phyloP scores from a whole-genome alignment of 2,797 vertebrate genomes.

The Agapornis canus region DNA sequence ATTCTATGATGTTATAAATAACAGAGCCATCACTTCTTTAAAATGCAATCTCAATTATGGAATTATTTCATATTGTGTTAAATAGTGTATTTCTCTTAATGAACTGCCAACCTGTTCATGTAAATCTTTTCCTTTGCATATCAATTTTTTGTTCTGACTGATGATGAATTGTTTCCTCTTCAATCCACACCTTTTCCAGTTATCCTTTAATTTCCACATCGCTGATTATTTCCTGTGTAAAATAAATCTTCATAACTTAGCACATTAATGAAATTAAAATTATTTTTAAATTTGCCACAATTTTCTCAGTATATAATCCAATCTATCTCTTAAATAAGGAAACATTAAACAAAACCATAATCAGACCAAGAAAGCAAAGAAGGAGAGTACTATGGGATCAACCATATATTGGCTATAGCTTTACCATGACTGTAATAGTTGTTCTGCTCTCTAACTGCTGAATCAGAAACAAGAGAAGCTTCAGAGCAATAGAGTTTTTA shows the following conservation, averaged over 20 bases:
- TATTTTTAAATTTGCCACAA: neutral
- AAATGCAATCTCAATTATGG: neutral
- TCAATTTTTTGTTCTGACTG: slow-evolving; percentile 14
- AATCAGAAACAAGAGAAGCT: neutral
- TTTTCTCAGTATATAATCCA: neutral
- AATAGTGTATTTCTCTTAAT: slow-evolving; percentile 15
- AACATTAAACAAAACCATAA: neutral
- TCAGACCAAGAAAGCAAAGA: neutral
- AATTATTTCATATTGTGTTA: neutral
- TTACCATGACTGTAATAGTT: neutral
- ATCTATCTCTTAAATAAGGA: neutral
- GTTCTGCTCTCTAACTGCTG: neutral
- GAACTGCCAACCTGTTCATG: neutral
- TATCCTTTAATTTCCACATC: neutral
- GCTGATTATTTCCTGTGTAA: neutral
- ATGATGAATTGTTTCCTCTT: neutral
- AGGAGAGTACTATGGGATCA: neutral
- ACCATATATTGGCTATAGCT: neutral
- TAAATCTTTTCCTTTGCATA: neutral
- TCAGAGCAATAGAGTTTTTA: neutral
- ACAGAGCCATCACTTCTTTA: neutral
- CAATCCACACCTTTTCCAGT: slow-evolving; percentile 1
- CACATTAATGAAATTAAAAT: neutral
- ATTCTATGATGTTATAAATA: neutral
- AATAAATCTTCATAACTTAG: slow-evolving; percentile 10